Conservation (phyloP, 1,140 invertebrate species). For the Ceratitis capitata region DNA sequence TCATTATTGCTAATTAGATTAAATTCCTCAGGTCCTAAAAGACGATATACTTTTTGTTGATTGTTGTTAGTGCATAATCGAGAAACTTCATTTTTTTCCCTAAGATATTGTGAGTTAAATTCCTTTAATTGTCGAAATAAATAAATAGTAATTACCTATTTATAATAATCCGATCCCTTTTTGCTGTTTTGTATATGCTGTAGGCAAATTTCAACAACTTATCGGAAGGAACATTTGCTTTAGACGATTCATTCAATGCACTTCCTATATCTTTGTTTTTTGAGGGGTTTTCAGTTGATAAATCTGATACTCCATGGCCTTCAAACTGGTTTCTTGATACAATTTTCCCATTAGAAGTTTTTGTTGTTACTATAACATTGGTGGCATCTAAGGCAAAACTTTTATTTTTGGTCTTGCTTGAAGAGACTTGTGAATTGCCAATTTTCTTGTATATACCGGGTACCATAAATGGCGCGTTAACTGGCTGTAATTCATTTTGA, state of each 20-base stretch:
- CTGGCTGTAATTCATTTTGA: conserved; percentile 35
- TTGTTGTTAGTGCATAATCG: conserved; percentile 52
- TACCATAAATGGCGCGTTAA: conserved; percentile 43
- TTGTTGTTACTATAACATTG: not conserved
- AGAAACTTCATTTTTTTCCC: conserved; percentile 57
- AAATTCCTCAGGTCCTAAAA: conserved; percentile 53
- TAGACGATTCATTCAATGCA: not conserved
- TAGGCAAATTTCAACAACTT: conserved; percentile 54
- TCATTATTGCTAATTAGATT: conserved; percentile 46
- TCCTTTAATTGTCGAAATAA: too few species aligned
- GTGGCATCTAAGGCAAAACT: not conserved
- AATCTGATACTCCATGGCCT: not conserved
- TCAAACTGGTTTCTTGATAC: not conserved
- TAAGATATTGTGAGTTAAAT: conserved; percentile 1
- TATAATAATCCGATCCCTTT: conserved; percentile 58
- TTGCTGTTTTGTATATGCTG: conserved; percentile 52
- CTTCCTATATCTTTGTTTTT: not conserved
- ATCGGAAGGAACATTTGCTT: conserved; percentile 40
- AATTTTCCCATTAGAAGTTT: not conserved
- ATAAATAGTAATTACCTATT: conserved; percentile 50
- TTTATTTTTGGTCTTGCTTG: not conserved
- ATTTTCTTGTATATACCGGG: conserved; percentile 43
- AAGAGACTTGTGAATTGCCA: not conserved
- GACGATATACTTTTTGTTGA: conserved; percentile 59
- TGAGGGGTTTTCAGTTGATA: not conserved